Evolutionary conservation across 1,140 invertebrate genomes (phyloP).

Genomic region (Drosophila serrata): DNA sequence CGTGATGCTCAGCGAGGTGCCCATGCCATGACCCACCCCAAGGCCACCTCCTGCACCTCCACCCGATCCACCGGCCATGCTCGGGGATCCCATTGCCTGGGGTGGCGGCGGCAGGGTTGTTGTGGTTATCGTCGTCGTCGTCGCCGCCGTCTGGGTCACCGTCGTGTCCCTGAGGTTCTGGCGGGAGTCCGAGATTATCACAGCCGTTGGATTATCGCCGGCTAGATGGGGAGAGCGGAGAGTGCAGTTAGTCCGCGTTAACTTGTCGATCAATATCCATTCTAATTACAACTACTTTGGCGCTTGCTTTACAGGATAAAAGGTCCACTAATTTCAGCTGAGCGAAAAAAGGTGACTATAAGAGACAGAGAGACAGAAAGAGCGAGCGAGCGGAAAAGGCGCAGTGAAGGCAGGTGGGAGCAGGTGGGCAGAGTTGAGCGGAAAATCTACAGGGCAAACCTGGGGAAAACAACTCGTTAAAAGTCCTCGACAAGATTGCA

Average conservation of each 20-base stretch:
- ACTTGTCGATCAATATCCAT: constrained; percentile 34
- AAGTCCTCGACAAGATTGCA: constrained; percentile 50
- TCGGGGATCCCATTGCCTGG: constrained; percentile 33
- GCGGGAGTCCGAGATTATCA: constrained; percentile 85
- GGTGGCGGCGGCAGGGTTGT: constrained; percentile 61
- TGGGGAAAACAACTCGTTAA: constrained; percentile 60
- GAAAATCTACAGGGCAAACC: constrained; percentile 41
- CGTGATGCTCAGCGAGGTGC: constrained; percentile 61
- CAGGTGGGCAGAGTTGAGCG: neutral
- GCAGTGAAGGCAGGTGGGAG: neutral
- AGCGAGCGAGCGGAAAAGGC: constrained; percentile 4
- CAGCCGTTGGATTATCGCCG: constrained; percentile 82
- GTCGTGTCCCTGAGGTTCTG: constrained; percentile 84
- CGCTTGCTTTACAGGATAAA: constrained; percentile 47
- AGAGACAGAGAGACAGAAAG: constrained; percentile 2
- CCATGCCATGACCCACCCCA: constrained; percentile 55
- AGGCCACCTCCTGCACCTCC: constrained; percentile 46
- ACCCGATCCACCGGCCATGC: constrained; percentile 34
- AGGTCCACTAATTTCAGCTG: constrained; percentile 44
- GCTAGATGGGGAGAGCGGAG: constrained; percentile 48
- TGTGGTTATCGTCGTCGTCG: constrained; percentile 73
- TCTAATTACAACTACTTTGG: constrained; percentile 47
- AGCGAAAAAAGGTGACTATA: constrained; percentile 38
- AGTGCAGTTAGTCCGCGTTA: constrained; percentile 26
- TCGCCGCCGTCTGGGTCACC: constrained; percentile 73